Conservation (phyloP, 2,113 vertebrate genomes). For the Triplophysa dalaica region DNA sequence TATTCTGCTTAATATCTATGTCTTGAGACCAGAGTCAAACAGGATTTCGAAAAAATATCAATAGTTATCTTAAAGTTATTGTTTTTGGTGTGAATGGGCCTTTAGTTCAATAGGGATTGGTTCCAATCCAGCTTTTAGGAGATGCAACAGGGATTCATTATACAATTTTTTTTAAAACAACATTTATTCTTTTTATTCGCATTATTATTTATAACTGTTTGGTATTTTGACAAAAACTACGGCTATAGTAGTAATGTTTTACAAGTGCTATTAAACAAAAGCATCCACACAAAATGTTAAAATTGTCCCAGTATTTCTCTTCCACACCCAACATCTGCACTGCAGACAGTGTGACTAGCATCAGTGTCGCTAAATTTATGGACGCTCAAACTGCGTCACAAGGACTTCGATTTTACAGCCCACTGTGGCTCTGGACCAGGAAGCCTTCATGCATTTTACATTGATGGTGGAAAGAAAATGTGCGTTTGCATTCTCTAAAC, state of each 20-base stretch:
- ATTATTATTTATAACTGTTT: background rate
- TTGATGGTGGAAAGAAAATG: background rate
- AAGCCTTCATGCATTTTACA: background rate
- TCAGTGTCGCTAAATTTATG: slow-evolving; percentile 28
- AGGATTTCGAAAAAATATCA: too few relatives aligned
- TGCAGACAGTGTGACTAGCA: slow-evolving; percentile 17
- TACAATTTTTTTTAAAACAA: too few relatives aligned
- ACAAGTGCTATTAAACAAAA: background rate
- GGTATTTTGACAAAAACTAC: background rate
- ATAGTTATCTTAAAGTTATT: too few relatives aligned
- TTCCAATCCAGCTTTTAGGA: too few relatives aligned
- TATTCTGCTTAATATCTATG: too few relatives aligned
- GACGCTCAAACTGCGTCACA: slow-evolving; percentile 1
- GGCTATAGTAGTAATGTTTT: background rate
- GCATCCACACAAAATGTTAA: background rate
- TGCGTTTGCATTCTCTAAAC: background rate
- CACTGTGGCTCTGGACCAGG: background rate
- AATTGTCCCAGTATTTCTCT: background rate
- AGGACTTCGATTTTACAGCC: slow-evolving; percentile 22
- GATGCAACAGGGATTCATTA: too few relatives aligned
- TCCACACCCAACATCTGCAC: slow-evolving; percentile 19
- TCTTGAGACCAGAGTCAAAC: too few relatives aligned
- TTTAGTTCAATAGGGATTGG: too few relatives aligned
- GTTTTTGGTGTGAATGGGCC: too few relatives aligned
- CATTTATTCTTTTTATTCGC: too few relatives aligned